These are phyloP conservation scores for Pangasius mekongensis DNA, from an alignment of 2,797 vertebrate species.

Conservation along the genomic window DNA sequence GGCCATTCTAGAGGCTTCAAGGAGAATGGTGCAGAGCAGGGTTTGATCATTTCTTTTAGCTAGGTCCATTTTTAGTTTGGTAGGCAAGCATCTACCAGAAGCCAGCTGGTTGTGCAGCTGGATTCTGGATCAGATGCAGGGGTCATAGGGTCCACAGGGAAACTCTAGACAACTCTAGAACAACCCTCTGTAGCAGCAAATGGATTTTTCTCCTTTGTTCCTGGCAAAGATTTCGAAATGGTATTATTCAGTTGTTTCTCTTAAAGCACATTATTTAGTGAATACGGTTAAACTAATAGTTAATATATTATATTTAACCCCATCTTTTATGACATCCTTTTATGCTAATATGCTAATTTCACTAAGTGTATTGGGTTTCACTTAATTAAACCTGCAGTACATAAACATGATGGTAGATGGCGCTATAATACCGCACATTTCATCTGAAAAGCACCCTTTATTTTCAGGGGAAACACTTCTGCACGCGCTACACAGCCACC, in stretches of 20 bases:
- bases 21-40: not conserved
- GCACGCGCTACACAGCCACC: not conserved
- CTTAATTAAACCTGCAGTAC: not conserved
- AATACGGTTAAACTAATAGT: not conserved
- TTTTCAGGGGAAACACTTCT: not conserved
- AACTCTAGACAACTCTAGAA: not conserved
- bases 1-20: not conserved
- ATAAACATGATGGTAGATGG: constrained; percentile 25
- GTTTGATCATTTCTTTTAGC: not conserved
- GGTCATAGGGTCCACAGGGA: not conserved
- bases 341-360: not conserved
- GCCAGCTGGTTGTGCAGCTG: not conserved
- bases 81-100: not conserved
- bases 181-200: not conserved
- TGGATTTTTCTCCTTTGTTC: not conserved
- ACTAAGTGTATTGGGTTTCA: not conserved
- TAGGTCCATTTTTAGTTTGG: not conserved
- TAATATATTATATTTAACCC: not conserved
- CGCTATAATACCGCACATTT: constrained; percentile 10
- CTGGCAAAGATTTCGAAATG: not conserved
- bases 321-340: not conserved
- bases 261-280: not conserved
- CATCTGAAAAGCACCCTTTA: not conserved
- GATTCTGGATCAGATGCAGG: not conserved
- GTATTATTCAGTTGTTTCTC: not conserved